A percentile compares a stretch with the other conserved stretches of the same genome.
Conservation (phyloP, 1,140 invertebrate species). For the Lasioglossum albipes region DNA sequence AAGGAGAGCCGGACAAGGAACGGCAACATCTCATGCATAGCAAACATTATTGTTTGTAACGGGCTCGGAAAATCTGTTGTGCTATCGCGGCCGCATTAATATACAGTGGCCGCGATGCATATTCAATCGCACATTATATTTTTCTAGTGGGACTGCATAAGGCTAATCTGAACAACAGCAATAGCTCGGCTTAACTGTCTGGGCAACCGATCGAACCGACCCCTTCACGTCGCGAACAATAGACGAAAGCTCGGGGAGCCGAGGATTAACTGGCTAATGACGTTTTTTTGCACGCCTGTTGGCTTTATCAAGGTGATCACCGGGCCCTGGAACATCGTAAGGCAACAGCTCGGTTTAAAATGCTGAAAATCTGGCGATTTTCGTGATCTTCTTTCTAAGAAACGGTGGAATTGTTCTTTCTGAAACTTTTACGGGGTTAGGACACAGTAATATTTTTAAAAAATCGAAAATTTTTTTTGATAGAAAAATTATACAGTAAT, state of each 20-base stretch:
- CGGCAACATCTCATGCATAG: neutral
- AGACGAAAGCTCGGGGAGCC: neutral
- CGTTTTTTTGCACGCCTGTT: conserved; percentile 6
- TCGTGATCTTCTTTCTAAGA: no score
- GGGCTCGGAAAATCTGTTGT: neutral
- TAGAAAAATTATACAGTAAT: no score
- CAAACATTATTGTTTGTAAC: neutral
- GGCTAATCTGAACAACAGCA: neutral
- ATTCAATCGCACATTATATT: conserved; percentile 33
- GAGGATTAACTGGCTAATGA: conserved; percentile 17
- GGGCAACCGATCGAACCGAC: neutral
- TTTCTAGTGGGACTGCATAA: neutral
- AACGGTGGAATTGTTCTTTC: no score
- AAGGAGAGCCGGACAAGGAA: no score
- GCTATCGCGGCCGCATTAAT: conserved; percentile 5
- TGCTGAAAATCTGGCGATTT: no score
- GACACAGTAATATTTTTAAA: no score
- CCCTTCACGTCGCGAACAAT: neutral
- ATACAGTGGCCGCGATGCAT: conserved; percentile 14
- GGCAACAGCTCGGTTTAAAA: no score
- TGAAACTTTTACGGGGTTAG: no score
- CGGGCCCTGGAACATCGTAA: no score
- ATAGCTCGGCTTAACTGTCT: conserved; percentile 10
- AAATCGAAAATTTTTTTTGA: no score
- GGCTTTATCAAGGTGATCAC: conserved; percentile 34